Conservation (phyloP, 2,888 invertebrate species). For the Drosophila stalkeri region DNA sequence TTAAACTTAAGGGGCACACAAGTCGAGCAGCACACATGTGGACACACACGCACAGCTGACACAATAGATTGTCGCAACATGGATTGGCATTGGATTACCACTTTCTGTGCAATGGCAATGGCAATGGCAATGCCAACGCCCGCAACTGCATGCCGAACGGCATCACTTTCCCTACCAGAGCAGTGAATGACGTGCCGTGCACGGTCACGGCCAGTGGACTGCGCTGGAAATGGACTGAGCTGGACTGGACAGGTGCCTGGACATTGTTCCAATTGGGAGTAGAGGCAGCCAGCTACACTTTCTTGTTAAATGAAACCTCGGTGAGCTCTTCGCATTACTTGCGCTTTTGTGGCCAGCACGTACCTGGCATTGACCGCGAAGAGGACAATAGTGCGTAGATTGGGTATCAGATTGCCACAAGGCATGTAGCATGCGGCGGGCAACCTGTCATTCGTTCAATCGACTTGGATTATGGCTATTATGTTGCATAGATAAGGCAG, state of each 20-base stretch:
- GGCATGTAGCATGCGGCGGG: background rate
- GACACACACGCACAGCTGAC: conserved; percentile 32
- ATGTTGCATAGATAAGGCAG: conserved; percentile 33
- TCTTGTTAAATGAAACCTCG: conserved; percentile 57
- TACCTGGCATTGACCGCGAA: conserved; percentile 59
- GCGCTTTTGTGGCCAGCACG: conserved; percentile 62
- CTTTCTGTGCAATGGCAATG: conserved; percentile 42
- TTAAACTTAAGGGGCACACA: conserved; percentile 63
- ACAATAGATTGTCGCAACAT: conserved; percentile 33
- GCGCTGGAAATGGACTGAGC: background rate
- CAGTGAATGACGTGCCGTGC: conserved; percentile 43
- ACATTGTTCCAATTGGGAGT: conserved; percentile 19
- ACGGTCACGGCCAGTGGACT: conserved; percentile 53
- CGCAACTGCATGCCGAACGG: conserved; percentile 32
- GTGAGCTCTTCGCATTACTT: conserved; percentile 65
- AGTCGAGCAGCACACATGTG: conserved; percentile 9
- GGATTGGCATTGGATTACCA: conserved; percentile 50
- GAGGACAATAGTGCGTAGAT: conserved; percentile 46
- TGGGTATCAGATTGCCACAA: conserved; percentile 39
- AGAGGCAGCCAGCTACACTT: conserved; percentile 35
- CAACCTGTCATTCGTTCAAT: conserved; percentile 13
- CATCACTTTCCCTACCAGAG: conserved; percentile 58
- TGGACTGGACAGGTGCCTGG: conserved; percentile 24
- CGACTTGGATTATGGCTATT: conserved; percentile 61
- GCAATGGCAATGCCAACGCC: conserved; percentile 40